Percentiles rank a stretch among this genome's conserved stretches.
Conservation (phyloP, 2,888 invertebrate genomes). For the Poecilus cupreus region DNA sequence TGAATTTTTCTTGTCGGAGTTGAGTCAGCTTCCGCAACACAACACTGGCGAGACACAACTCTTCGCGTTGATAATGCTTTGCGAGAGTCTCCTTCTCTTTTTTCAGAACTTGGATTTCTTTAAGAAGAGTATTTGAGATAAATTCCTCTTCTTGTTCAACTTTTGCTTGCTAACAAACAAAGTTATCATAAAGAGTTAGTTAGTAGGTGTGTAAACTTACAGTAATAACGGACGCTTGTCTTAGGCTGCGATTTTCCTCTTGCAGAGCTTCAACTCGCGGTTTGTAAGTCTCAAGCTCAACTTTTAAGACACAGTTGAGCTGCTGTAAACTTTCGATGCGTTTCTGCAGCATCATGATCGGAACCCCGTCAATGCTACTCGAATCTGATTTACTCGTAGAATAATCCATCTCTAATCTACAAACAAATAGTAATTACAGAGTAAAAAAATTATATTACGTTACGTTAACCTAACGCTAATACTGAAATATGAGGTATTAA, state of each 20-base stretch:
- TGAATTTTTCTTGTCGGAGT: constrained; percentile 97
- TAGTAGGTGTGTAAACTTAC: constrained; percentile 78
- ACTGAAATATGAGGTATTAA: background rate
- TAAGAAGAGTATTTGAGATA: constrained; percentile 97
- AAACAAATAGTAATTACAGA: background rate
- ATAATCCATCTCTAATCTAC: constrained; percentile 77
- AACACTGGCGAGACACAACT: constrained; percentile 99
- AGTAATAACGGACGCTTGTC: constrained; percentile 97
- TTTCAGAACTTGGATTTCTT: constrained; percentile 98
- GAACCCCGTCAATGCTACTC: constrained; percentile 93
- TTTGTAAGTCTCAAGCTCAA: constrained; percentile 97
- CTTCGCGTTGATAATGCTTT: constrained; percentile 99
- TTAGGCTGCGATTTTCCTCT: constrained; percentile 94
- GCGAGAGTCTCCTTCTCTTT: constrained; percentile 99
- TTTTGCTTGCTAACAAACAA: constrained; percentile 90
- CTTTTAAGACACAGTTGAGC: constrained; percentile 97
- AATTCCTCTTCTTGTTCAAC: constrained; percentile 99
- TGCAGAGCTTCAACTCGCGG: constrained; percentile 95
- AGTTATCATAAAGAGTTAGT: background rate
- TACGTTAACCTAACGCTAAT: background rate
- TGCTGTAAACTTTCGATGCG: constrained; percentile 97
- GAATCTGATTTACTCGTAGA: constrained; percentile 98
- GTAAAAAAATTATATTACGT: background rate
- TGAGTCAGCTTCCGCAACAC: constrained; percentile 95
- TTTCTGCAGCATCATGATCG: constrained; percentile 92